phyloP scores from a whole-genome alignment of 1,140 invertebrate genomes.

The Chymomyza costata region DNA sequence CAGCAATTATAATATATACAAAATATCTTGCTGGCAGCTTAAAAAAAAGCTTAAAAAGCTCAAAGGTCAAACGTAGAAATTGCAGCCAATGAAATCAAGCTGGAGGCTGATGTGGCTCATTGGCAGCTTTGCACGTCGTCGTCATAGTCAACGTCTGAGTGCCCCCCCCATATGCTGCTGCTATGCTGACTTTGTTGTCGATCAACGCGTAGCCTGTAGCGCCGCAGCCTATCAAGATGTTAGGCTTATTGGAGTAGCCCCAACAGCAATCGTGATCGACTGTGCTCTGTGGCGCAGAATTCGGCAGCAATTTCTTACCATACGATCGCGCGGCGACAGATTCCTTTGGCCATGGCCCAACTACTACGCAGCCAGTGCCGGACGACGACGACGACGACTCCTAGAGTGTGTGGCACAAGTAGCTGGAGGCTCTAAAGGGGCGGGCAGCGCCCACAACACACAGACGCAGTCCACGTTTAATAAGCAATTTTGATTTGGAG shows the following conservation, averaged over 20 bases:
- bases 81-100: background rate
- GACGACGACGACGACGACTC: no score
- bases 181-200: slow-evolving; percentile 33
- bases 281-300: slow-evolving; percentile 30
- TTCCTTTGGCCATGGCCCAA: no score
- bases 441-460: slow-evolving; percentile 21
- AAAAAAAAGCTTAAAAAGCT: slow-evolving; percentile 7
- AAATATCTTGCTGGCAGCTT: slow-evolving; percentile 11
- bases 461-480: slow-evolving; percentile 52
- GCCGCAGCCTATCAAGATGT: slow-evolving; percentile 63
- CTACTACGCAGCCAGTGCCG: slow-evolving; percentile 37
- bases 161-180: background rate
- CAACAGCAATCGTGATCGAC: slow-evolving; percentile 56
- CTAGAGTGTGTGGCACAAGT: no score
- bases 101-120: slow-evolving; percentile 47
- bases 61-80: slow-evolving; percentile 35
- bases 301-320: slow-evolving; percentile 44
- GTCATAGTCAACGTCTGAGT: slow-evolving; percentile 7
- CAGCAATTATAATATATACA: slow-evolving; percentile 41
- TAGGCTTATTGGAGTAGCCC: slow-evolving; percentile 22
- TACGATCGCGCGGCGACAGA: slow-evolving; percentile 58
- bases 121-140: slow-evolving; percentile 65
- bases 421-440: background rate
- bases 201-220: slow-evolving; percentile 61
- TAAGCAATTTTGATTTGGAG: slow-evolving; percentile 73